A percentile compares a stretch with the other conserved stretches of the same genome.
Conservation (phyloP, 1,140 invertebrate genomes). For the Drosophila kurseongensis region DNA sequence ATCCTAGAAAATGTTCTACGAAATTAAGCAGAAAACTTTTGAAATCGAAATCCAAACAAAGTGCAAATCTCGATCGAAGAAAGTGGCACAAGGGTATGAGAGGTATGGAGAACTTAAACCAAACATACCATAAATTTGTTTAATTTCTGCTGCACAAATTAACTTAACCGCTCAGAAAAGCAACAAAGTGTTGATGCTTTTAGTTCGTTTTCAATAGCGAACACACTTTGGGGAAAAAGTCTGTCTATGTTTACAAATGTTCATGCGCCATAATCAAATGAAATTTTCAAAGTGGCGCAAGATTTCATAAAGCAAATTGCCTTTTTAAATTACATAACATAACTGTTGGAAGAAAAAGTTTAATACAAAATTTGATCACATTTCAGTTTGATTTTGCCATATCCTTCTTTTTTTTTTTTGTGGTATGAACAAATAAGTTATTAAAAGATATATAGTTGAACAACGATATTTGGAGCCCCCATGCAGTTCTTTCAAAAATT, state of each 20-base stretch:
- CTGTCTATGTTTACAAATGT: background rate
- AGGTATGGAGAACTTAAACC: background rate
- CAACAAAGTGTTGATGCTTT: constrained; percentile 1
- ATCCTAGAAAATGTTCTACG: constrained; percentile 9
- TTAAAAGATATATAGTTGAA: no score
- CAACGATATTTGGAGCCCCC: no score
- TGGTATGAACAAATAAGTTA: no score
- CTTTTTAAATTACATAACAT: no score
- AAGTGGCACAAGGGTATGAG: background rate
- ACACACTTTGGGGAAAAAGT: background rate
- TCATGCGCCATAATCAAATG: background rate
- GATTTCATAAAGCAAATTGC: no score
- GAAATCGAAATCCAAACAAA: constrained; percentile 19
- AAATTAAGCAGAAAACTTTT: constrained; percentile 19
- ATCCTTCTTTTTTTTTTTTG: no score
- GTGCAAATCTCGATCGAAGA: background rate
- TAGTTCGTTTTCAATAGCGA: background rate
- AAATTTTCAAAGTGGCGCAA: background rate
- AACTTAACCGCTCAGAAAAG: background rate
- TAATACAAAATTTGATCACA: no score
- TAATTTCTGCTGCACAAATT: constrained; percentile 8
- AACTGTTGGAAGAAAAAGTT: no score
- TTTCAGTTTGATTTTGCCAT: no score
- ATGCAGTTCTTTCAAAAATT: no score
- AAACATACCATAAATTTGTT: background rate